These are phyloP conservation scores for Halesus radiatus DNA, from an alignment of 1,140 invertebrate species.

Conservation along the genomic window DNA sequence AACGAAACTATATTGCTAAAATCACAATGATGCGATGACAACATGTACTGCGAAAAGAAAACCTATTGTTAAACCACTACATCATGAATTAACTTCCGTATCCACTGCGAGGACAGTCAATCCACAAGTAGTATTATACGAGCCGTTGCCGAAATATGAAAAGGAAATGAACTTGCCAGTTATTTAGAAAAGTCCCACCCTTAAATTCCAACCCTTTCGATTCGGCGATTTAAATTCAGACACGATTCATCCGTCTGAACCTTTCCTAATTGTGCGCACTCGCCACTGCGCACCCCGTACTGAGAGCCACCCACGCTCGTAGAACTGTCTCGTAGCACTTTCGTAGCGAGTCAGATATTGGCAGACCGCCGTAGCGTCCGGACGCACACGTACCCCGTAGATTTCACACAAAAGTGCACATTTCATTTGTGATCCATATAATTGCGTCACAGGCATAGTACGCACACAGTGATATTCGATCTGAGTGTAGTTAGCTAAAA, in stretches of 20 bases:
- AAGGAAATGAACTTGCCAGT: too few relatives aligned
- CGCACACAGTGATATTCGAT: not conserved
- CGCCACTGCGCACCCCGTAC: not conserved
- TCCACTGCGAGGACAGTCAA: too few relatives aligned
- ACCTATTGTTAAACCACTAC: too few relatives aligned
- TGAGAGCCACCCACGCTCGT: slow-evolving; percentile 16
- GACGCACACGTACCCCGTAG: slow-evolving; percentile 9
- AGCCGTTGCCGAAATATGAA: too few relatives aligned
- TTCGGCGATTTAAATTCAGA: not conserved
- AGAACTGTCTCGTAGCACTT: not conserved
- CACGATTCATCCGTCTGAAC: slow-evolving; percentile 23
- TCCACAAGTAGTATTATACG: too few relatives aligned
- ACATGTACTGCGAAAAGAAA: too few relatives aligned
- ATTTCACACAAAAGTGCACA: slow-evolving; percentile 12
- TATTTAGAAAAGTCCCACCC: too few relatives aligned
- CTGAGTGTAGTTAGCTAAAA: too few relatives aligned
- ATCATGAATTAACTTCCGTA: too few relatives aligned
- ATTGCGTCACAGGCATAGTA: not conserved
- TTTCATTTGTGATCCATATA: slow-evolving; percentile 14
- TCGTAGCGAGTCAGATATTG: slow-evolving; percentile 32
- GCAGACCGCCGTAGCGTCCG: slow-evolving; percentile 19
- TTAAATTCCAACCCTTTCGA: not conserved
- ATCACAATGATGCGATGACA: too few relatives aligned
- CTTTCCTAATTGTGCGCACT: slow-evolving; percentile 22
- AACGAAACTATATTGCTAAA: too few relatives aligned